Percentiles rank a stretch among this genome's conserved stretches.
phyloP scores from a whole-genome alignment of 2,113 vertebrate genomes.

The Oxyura jamaicensis region DNA sequence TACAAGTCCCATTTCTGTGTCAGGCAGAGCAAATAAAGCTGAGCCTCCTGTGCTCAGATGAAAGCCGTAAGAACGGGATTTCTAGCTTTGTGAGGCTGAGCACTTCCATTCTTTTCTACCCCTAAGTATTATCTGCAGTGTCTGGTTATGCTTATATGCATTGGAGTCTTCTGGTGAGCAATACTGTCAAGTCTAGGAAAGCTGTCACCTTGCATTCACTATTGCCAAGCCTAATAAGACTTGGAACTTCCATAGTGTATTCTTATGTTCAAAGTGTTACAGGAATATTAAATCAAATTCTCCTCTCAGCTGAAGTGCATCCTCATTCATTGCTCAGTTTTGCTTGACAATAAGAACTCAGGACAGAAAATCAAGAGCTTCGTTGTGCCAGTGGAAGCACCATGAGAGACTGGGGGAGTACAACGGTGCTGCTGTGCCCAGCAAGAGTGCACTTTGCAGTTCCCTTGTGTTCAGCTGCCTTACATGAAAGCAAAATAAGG shows the following conservation, averaged over 20 bases:
- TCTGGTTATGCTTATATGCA: neutral
- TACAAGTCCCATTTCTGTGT: neutral
- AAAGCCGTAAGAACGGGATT: neutral
- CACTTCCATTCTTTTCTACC: neutral
- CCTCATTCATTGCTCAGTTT: slow-evolving; percentile 23
- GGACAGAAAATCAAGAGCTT: slow-evolving; percentile 35
- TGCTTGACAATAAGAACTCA: slow-evolving; percentile 35
- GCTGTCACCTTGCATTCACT: slow-evolving; percentile 14
- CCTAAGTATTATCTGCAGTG: neutral
- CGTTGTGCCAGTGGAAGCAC: neutral
- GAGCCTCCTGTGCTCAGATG: neutral
- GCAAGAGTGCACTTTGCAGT: neutral
- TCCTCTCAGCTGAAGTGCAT: slow-evolving; percentile 41
- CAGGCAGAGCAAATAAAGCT: neutral
- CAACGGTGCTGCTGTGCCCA: neutral
- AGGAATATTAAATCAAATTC: slow-evolving; percentile 56
- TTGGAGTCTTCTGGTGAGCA: neutral
- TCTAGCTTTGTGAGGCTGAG: neutral
- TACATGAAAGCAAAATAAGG: neutral
- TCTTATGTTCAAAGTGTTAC: slow-evolving; percentile 45
- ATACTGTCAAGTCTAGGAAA: neutral
- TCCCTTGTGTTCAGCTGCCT: neutral
- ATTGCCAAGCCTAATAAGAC: slow-evolving; percentile 18
- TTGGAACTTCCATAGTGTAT: slow-evolving; percentile 25
- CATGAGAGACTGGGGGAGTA: neutral